A percentile compares a stretch with the other conserved stretches of the same genome.
phyloP scores from a whole-genome alignment of 1,140 invertebrate species.

The Neodiprion fabricii region DNA sequence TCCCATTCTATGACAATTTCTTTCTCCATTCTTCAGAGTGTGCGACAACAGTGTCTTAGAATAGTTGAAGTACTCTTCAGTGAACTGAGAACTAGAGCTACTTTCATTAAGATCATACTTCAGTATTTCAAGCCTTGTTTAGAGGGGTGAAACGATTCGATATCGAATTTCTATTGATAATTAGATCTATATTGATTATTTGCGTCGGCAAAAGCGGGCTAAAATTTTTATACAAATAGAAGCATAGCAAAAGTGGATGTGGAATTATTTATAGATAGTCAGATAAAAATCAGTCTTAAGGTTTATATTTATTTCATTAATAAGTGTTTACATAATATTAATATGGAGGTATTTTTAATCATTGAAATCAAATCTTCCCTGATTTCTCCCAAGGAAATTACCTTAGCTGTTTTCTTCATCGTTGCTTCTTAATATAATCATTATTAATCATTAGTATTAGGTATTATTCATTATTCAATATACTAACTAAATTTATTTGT shows the following conservation, averaged over 20 bases:
- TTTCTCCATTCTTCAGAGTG: too few relatives aligned
- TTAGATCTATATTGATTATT: too few relatives aligned
- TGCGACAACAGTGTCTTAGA: too few relatives aligned
- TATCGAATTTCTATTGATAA: too few relatives aligned
- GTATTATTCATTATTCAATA: constrained; percentile 18
- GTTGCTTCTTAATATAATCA: constrained; percentile 25
- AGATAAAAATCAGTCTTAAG: constrained; percentile 50
- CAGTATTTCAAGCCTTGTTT: too few relatives aligned
- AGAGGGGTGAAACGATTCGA: too few relatives aligned
- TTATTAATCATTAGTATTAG: constrained; percentile 16
- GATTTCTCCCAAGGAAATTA: constrained; percentile 38
- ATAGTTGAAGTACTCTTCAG: too few relatives aligned
- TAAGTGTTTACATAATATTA: constrained; percentile 54
- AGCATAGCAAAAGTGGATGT: too few relatives aligned
- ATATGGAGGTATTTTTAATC: constrained; percentile 56
- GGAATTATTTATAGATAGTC: too few relatives aligned
- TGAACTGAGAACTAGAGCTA: neutral
- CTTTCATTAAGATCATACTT: too few relatives aligned
- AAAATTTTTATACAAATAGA: too few relatives aligned
- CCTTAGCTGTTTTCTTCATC: constrained; percentile 16
- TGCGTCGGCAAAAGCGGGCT: too few relatives aligned
- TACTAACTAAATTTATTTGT: constrained; percentile 33
- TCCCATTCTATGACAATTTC: neutral
- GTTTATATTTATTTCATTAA: constrained; percentile 58
- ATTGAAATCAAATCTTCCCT: constrained; percentile 51